Evolutionary conservation across 2,113 vertebrate genomes (phyloP).

Genomic region (Chauna torquata): DNA sequence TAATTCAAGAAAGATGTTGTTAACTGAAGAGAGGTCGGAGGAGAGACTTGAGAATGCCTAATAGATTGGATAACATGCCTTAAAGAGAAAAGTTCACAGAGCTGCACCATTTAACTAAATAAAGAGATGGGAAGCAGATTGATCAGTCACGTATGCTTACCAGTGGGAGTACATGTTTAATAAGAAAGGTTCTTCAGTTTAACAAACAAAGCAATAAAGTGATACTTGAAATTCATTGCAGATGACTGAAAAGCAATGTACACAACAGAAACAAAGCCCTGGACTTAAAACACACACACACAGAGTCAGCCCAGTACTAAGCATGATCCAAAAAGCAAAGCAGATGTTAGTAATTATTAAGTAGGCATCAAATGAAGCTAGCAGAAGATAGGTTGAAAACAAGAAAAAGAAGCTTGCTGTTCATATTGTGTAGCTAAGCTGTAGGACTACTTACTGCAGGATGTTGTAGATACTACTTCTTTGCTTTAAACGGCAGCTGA

Average conservation of each 20-base stretch:
- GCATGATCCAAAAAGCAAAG: not conserved
- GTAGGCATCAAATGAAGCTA: not conserved
- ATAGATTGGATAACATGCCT: not conserved
- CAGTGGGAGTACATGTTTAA: not conserved
- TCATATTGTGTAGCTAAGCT: not conserved
- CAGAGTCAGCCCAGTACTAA: not conserved
- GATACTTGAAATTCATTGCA: not conserved
- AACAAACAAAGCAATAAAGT: not conserved
- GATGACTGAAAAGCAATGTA: not conserved
- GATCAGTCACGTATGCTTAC: not conserved
- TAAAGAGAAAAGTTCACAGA: not conserved
- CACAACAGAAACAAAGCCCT: not conserved
- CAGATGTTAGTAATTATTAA: not conserved
- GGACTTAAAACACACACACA: not conserved
- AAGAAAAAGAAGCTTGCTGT: not conserved
- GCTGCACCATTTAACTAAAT: not conserved
- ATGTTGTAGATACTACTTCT: not conserved
- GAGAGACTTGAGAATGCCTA: not conserved
- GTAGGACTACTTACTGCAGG: not conserved
- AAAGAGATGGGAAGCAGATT: not conserved
- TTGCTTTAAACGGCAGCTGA: not conserved
- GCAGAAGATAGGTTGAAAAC: not conserved
- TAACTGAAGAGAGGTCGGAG: not conserved
- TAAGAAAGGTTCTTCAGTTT: not conserved
- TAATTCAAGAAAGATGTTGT: constrained; percentile 21